Evolutionary conservation across 2,113 vertebrate species (phyloP).

Genomic region (Eurypyga helias): DNA sequence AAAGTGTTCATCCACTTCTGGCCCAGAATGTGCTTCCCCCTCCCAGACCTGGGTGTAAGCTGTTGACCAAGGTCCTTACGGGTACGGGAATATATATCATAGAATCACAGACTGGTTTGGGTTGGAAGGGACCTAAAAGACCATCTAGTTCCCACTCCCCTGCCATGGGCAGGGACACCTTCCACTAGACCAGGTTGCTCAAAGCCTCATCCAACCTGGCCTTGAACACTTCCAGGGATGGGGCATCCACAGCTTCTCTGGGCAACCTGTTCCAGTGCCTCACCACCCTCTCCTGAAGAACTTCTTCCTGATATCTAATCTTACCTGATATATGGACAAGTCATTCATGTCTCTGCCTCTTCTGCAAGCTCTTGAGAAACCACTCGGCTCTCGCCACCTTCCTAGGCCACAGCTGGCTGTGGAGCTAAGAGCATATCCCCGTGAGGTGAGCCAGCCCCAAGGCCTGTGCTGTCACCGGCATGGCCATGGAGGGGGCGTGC

Average conservation of each 20-base stretch:
- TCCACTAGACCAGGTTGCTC: too few species aligned
- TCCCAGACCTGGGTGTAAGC: neutral
- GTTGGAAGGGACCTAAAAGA: too few species aligned
- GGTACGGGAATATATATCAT: too few species aligned
- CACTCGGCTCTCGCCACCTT: neutral
- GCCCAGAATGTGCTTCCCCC: neutral
- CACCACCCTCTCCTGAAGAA: too few species aligned
- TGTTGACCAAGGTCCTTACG: neutral
- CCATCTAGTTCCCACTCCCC: too few species aligned
- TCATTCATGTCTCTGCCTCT: neutral
- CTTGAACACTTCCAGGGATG: too few species aligned
- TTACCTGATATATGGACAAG: neutral
- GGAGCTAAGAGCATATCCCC: neutral
- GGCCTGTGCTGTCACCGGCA: neutral
- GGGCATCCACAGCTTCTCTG: too few species aligned
- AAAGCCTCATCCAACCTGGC: too few species aligned
- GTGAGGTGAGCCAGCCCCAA: neutral
- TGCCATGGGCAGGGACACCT: too few species aligned
- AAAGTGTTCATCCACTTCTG: neutral
- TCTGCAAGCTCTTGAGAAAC: neutral
- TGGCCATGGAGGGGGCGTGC: rapidly evolving
- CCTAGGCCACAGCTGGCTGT: neutral
- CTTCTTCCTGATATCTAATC: too few species aligned
- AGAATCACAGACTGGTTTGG: too few species aligned
- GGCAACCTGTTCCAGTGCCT: too few species aligned